Percentiles rank a stretch among this genome's conserved stretches.
These are phyloP conservation scores for Grammomys surdaster DNA, from an alignment of 2,113 vertebrate genomes.

Conservation along the genomic window DNA sequence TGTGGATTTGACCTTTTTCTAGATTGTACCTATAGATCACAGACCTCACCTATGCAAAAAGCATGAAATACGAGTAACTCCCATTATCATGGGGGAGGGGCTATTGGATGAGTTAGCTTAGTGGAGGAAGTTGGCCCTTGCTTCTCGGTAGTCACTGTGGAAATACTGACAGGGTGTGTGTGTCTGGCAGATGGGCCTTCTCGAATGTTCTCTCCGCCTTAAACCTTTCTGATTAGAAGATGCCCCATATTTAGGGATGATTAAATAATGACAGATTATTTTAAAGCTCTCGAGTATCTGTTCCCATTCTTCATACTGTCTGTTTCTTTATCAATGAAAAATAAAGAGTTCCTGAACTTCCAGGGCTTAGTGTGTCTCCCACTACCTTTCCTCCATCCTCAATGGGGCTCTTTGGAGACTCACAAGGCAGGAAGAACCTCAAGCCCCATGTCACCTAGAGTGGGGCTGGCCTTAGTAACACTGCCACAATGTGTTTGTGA, in stretches of 20 bases:
- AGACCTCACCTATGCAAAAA: constrained; percentile 24
- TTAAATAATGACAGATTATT: constrained; percentile 28
- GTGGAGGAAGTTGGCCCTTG: background rate
- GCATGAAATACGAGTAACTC: background rate
- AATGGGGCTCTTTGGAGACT: background rate
- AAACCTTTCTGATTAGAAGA: constrained; percentile 38
- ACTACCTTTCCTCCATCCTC: background rate
- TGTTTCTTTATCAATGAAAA: constrained; percentile 42
- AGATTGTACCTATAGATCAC: constrained; percentile 1
- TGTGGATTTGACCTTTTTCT: constrained; percentile 41
- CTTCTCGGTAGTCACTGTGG: background rate
- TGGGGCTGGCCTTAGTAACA: constrained; percentile 50
- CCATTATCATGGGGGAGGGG: background rate
- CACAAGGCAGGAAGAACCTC: background rate
- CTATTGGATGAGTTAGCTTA: background rate
- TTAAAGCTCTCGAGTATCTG: background rate
- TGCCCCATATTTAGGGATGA: background rate
- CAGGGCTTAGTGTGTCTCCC: background rate
- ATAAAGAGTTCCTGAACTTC: background rate
- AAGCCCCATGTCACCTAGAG: constrained; percentile 52
- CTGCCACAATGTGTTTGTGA: constrained; percentile 73
- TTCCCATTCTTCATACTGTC: background rate
- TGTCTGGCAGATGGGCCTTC: background rate
- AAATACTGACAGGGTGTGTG: background rate
- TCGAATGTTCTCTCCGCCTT: background rate